Conservation (phyloP, 2,888 invertebrate genomes). For the Drosophila meridionalis region DNA sequence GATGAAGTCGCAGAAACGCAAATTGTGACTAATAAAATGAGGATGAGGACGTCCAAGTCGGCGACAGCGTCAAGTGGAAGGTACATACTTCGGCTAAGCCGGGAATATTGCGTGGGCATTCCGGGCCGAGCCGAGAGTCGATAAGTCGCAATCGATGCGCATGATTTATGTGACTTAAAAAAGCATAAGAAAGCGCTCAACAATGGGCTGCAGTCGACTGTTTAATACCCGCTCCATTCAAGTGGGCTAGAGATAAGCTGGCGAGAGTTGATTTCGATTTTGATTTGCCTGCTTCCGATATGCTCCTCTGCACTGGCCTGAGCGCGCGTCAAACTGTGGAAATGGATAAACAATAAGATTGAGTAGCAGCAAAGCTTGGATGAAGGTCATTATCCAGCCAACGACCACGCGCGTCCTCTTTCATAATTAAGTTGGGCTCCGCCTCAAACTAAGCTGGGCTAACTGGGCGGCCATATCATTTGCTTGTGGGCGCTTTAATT, state of each 20-base stretch:
- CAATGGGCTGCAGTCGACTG: not conserved
- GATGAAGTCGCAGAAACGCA: conserved; percentile 54
- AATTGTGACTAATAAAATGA: conserved; percentile 66
- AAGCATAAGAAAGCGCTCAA: not conserved
- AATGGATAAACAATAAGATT: conserved; percentile 25
- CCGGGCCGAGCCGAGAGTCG: conserved; percentile 42
- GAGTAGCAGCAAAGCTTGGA: not conserved
- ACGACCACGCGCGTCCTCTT: conserved; percentile 52
- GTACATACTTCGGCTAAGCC: conserved; percentile 23
- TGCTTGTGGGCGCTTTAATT: conserved; percentile 61
- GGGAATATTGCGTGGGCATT: conserved; percentile 55
- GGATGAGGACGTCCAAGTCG: conserved; percentile 27
- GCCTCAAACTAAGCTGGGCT: conserved; percentile 36
- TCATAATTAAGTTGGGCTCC: conserved; percentile 61
- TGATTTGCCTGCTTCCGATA: not conserved
- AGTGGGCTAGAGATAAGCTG: not conserved
- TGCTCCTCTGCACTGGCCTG: not conserved
- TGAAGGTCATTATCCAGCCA: conserved; percentile 56
- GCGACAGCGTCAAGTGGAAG: conserved; percentile 39
- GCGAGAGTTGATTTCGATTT: not conserved
- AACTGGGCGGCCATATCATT: conserved; percentile 45
- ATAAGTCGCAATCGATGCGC: conserved; percentile 64
- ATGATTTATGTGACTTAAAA: conserved; percentile 55
- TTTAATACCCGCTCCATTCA: not conserved
- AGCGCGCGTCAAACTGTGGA: not conserved